phyloP scores from a whole-genome alignment of 2,797 vertebrate genomes.

The Sebastes cheni region DNA sequence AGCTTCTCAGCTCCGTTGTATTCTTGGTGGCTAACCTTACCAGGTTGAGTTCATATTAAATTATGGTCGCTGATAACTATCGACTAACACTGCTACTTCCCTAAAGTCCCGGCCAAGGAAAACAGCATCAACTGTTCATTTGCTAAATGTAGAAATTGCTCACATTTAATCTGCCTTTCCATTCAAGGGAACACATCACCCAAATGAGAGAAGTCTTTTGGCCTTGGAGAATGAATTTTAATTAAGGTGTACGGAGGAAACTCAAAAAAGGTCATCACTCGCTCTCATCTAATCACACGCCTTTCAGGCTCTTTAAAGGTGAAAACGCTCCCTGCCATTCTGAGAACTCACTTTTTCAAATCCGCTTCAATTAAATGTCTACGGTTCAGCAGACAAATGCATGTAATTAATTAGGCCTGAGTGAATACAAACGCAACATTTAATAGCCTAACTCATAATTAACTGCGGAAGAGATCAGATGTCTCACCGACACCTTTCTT shows the following conservation, averaged over 20 bases:
- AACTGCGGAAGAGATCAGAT: constrained; percentile 44
- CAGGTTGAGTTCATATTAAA: background rate
- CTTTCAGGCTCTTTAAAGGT: constrained; percentile 54
- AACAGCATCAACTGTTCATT: constrained; percentile 21
- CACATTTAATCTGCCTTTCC: constrained; percentile 46
- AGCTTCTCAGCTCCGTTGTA: background rate
- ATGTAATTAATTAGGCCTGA: constrained; percentile 57
- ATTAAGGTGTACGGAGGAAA: constrained; percentile 42
- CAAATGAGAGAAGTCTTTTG: constrained; percentile 44
- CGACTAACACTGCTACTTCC: background rate
- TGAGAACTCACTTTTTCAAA: constrained; percentile 41
- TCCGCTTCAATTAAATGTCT: constrained; percentile 64
- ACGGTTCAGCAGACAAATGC: constrained; percentile 37
- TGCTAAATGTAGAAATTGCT: constrained; percentile 34
- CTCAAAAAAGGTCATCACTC: constrained; percentile 54
- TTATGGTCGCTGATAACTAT: background rate
- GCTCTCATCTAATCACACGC: constrained; percentile 65
- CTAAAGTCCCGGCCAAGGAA: background rate
- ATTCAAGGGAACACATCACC: constrained; percentile 25
- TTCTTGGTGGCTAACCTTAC: background rate
- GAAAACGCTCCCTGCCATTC: constrained; percentile 48
- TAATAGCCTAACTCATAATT: constrained; percentile 49
- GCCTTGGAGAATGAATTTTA: constrained; percentile 61
- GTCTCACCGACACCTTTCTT: constrained; percentile 6
- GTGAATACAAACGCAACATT: constrained; percentile 29